phyloP scores from a whole-genome alignment of 2,113 vertebrate species.

The Crocuta crocuta region DNA sequence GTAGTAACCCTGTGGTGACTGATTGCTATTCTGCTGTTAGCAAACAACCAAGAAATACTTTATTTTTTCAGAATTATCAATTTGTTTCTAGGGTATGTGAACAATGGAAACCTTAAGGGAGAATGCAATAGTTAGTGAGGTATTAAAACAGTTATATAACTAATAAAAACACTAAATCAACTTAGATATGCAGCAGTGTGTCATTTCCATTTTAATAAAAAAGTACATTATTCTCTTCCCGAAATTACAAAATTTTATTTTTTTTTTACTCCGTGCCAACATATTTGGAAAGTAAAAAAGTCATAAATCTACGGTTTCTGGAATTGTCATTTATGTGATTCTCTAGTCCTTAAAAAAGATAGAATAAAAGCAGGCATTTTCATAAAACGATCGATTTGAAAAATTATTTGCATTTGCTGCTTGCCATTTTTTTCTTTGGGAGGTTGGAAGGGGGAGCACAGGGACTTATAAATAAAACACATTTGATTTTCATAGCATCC shows the following conservation, averaged over 20 bases:
- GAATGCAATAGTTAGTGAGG: slow-evolving; percentile 95
- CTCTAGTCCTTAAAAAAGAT: slow-evolving; percentile 87
- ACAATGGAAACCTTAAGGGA: slow-evolving; percentile 94
- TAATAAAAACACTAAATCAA: slow-evolving; percentile 98
- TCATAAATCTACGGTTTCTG: slow-evolving; percentile 90
- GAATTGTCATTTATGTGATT: slow-evolving; percentile 89
- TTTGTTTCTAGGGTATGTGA: slow-evolving; percentile 95
- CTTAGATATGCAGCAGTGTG: slow-evolving; percentile 93
- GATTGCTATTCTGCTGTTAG: slow-evolving; percentile 93
- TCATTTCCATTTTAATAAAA: slow-evolving; percentile 95
- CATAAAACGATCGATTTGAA: slow-evolving; percentile 85
- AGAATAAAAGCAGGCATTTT: slow-evolving; percentile 82
- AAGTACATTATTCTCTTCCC: slow-evolving; percentile 92
- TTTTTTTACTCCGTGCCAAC: slow-evolving; percentile 90
- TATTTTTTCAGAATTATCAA: slow-evolving; percentile 97
- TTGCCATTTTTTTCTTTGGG: slow-evolving; percentile 80
- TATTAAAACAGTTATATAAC: slow-evolving; percentile 98
- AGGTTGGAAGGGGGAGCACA: slow-evolving; percentile 61
- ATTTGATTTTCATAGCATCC: slow-evolving; percentile 80
- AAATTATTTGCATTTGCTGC: slow-evolving; percentile 84
- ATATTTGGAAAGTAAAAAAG: slow-evolving; percentile 91
- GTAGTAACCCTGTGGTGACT: slow-evolving; percentile 95
- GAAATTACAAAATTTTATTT: slow-evolving; percentile 93
- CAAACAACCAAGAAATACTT: slow-evolving; percentile 95
- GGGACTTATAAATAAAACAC: slow-evolving; percentile 85